Percentiles rank a stretch among this genome's conserved stretches.
phyloP scores from a whole-genome alignment of 2,888 invertebrate genomes.

The Chrysotoxum bicinctum region DNA sequence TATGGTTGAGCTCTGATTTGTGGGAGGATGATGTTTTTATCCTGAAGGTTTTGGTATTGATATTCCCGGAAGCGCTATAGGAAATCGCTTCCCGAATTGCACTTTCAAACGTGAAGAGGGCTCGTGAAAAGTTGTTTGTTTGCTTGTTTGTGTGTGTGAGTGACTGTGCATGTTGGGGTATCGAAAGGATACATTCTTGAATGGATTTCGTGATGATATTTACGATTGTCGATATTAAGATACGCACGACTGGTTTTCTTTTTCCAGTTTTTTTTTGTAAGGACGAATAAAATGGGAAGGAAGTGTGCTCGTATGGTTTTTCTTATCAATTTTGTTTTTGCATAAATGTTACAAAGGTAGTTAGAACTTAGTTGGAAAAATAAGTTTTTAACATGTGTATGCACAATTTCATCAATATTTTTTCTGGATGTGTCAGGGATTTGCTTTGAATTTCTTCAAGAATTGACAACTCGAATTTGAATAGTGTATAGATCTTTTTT shows the following conservation, averaged over 20 bases:
- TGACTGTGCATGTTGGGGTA: background rate
- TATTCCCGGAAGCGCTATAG: slow-evolving; percentile 18
- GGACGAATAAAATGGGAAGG: background rate
- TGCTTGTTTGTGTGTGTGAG: background rate
- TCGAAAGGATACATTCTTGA: slow-evolving; percentile 59
- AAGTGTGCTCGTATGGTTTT: slow-evolving; percentile 38
- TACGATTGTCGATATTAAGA: slow-evolving; percentile 60
- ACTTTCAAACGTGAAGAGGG: background rate
- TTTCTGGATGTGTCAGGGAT: slow-evolving; percentile 7
- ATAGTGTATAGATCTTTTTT: background rate
- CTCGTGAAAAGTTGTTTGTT: background rate
- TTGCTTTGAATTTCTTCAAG: background rate
- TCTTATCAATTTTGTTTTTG: slow-evolving; percentile 22
- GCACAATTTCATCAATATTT: slow-evolving; percentile 38
- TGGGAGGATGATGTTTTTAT: background rate
- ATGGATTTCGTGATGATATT: slow-evolving; percentile 63
- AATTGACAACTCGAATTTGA: background rate
- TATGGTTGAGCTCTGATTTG: background rate
- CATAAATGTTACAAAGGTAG: background rate
- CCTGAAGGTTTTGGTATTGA: slow-evolving; percentile 40
- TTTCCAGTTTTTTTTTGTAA: background rate
- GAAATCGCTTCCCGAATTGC: slow-evolving; percentile 38
- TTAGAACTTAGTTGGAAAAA: background rate
- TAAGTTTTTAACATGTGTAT: slow-evolving; percentile 13
- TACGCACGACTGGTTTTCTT: slow-evolving; percentile 47